Evolutionary conservation across 2,888 invertebrate species (phyloP).

Genomic region (Adineta ricciae): DNA sequence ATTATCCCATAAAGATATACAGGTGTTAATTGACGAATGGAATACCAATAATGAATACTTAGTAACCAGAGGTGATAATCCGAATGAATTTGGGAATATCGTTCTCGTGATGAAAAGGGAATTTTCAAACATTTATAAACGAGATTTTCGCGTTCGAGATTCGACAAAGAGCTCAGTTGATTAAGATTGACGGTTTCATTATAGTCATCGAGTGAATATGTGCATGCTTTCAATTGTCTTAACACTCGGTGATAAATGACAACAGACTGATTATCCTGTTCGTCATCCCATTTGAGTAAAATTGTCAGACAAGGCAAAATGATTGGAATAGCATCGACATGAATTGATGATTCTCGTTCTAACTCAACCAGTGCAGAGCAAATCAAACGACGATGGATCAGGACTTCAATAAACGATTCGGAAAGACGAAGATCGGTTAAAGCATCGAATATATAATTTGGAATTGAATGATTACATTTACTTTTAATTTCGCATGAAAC

Average conservation of each 20-base stretch:
- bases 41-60: background rate
- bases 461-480: background rate
- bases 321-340: background rate
- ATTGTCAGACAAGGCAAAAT: background rate
- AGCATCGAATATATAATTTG: background rate
- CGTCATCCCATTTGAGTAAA: background rate
- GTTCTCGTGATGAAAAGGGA: background rate
- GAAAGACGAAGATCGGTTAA: background rate
- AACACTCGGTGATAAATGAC: background rate
- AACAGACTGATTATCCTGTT: background rate
- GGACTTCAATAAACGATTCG: background rate
- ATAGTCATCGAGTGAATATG: background rate
- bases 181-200: background rate
- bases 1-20: background rate
- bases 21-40: background rate
- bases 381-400: background rate
- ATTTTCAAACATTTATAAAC: background rate
- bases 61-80: conserved; percentile 14
- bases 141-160: background rate
- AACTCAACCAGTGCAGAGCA: background rate
- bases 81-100: background rate
- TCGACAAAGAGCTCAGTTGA: background rate
- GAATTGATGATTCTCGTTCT: background rate
- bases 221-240: background rate
- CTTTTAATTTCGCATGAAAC: background rate